Conservation (phyloP, 2,888 invertebrate genomes). For the Timema podura region DNA sequence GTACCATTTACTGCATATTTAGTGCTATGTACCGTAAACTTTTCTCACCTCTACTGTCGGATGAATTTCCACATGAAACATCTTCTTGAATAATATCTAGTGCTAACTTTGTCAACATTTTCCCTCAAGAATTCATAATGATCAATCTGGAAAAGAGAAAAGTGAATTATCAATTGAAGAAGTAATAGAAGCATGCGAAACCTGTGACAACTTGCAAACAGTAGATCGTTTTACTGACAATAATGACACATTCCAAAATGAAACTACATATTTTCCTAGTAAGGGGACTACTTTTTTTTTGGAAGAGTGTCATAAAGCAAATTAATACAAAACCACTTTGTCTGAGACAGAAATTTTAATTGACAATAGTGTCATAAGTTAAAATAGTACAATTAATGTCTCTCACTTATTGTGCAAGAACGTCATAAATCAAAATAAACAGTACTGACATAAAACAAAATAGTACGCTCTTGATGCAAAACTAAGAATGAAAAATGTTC, state of each 20-base stretch:
- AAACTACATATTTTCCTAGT: not conserved
- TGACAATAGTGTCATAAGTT: conserved; percentile 9
- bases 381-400: not conserved
- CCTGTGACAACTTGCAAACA: conserved; percentile 5
- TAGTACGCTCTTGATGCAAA: not conserved
- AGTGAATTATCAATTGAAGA: not conserved
- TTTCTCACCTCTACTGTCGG: not conserved
- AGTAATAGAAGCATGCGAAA: not conserved
- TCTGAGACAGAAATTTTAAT: not conserved
- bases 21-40: not conserved
- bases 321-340: not conserved
- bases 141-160: conserved; percentile 5
- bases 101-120: conserved; percentile 5
- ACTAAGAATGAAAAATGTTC: conserved; percentile 2
- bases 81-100: not conserved
- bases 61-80: conserved; percentile 9
- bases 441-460: not conserved
- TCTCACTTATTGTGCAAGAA: not conserved
- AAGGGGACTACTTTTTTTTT: not conserved
- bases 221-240: not conserved
- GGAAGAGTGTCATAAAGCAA: not conserved
- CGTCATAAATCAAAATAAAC: not conserved
- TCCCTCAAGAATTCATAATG: not conserved
- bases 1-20: not conserved
- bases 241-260: not conserved